These are phyloP conservation scores for Unio pictorum DNA, from an alignment of 2,888 invertebrate genomes.

Conservation along the genomic window DNA sequence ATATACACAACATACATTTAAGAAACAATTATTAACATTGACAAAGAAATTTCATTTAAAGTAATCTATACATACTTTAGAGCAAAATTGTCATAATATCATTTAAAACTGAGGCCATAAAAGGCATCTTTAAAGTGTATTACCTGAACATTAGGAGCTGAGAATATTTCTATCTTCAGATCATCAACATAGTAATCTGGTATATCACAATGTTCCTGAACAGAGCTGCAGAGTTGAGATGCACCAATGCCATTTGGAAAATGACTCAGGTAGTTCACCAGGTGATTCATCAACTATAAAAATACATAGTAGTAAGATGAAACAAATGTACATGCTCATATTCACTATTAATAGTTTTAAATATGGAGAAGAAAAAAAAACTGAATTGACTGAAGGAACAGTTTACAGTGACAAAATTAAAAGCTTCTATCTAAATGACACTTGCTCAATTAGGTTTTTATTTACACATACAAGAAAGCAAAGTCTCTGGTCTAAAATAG, in stretches of 20 bases:
- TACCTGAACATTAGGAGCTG: slow-evolving; percentile 86
- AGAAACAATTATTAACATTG: too few species aligned
- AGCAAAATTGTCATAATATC: too few species aligned
- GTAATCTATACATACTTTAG: too few species aligned
- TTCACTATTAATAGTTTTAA: neutral
- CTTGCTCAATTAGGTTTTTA: too few species aligned
- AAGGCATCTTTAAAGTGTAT: slow-evolving; percentile 2
- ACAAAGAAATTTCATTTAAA: too few species aligned
- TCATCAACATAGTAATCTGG: slow-evolving; percentile 73
- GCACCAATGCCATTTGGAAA: slow-evolving; percentile 91
- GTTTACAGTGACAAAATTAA: neutral
- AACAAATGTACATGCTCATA: too few species aligned
- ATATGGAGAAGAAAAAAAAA: neutral
- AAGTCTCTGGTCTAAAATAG: too few species aligned
- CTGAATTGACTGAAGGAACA: neutral
- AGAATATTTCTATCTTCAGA: slow-evolving; percentile 84
- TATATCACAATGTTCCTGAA: slow-evolving; percentile 91
- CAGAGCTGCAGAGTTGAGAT: slow-evolving; percentile 88
- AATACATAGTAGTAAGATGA: neutral
- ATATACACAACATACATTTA: too few species aligned
- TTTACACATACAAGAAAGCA: too few species aligned
- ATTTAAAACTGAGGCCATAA: too few species aligned
- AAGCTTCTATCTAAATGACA: too few species aligned
- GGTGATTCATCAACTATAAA: slow-evolving; percentile 83
- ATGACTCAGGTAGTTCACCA: slow-evolving; percentile 93